Conservation (phyloP, 2,797 vertebrate genomes). For the Moxostoma hubbsi region DNA sequence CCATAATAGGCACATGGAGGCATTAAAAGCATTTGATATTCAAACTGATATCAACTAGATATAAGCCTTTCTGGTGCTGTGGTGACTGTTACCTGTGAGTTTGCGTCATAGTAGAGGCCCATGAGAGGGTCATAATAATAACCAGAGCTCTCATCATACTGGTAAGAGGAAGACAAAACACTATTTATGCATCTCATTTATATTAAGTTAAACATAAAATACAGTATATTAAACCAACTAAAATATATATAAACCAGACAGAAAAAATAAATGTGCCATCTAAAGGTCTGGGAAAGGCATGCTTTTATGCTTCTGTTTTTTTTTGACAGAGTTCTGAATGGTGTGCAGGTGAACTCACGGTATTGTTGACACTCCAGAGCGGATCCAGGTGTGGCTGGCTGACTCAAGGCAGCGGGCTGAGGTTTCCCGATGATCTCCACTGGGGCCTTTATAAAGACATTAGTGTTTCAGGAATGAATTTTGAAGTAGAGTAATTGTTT, state of each 20-base stretch:
- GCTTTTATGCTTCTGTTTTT: too few relatives aligned
- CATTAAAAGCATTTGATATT: too few relatives aligned
- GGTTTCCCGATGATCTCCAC: conserved; percentile 79
- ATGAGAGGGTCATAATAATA: conserved; percentile 92
- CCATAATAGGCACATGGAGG: too few relatives aligned
- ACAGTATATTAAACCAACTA: background rate
- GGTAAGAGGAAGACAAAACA: conserved; percentile 69
- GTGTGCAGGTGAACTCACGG: conserved; percentile 69
- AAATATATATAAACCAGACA: too few relatives aligned
- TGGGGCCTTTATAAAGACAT: conserved; percentile 32
- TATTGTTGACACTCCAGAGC: conserved; percentile 78
- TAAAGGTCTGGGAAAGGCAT: too few relatives aligned
- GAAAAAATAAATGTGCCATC: too few relatives aligned
- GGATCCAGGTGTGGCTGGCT: conserved; percentile 78
- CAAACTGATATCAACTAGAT: background rate
- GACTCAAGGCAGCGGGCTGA: conserved; percentile 72
- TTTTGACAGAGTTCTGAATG: too few relatives aligned
- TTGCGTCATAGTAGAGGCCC: conserved; percentile 90
- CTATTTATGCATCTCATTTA: background rate
- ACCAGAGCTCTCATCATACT: conserved; percentile 89
- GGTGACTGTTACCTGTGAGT: conserved; percentile 81
- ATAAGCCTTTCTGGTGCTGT: background rate
- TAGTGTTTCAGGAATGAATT: background rate
- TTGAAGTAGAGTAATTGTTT: too few relatives aligned
- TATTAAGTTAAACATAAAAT: background rate